Evolutionary conservation across 2,888 invertebrate genomes (phyloP).

Genomic region (Adineta ricciae): DNA sequence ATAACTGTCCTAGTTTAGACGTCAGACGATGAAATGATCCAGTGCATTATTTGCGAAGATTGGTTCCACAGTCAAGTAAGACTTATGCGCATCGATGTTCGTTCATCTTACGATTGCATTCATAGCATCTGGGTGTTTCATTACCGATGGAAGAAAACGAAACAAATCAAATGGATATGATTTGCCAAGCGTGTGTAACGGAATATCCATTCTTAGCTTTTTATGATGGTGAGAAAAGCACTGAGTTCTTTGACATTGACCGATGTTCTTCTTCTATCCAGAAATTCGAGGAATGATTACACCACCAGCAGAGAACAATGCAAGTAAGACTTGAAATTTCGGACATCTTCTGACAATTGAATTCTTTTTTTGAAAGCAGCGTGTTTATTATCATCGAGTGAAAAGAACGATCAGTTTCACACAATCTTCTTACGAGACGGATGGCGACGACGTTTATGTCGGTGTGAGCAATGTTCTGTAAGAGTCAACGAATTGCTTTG

Average conservation of each 20-base stretch:
- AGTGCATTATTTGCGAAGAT: slow-evolving; percentile 90
- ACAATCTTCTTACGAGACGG: slow-evolving; percentile 21
- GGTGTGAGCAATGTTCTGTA: slow-evolving; percentile 20
- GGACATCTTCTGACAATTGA: no score
- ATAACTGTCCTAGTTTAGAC: slow-evolving; percentile 25
- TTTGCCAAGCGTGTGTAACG: slow-evolving; percentile 23
- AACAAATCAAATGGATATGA: slow-evolving; percentile 24
- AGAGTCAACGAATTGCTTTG: background rate
- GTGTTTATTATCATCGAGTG: background rate
- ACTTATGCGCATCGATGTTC: no score
- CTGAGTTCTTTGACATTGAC: background rate
- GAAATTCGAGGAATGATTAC: background rate
- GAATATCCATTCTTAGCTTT: slow-evolving; percentile 14
- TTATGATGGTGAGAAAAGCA: slow-evolving; percentile 16
- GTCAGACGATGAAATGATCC: slow-evolving; percentile 75
- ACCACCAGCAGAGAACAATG: background rate
- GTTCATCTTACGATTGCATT: background rate
- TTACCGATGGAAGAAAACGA: slow-evolving; percentile 8
- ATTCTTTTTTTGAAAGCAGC: no score
- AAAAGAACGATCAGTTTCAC: background rate
- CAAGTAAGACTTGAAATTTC: no score
- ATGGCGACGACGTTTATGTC: slow-evolving; percentile 28
- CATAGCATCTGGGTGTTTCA: slow-evolving; percentile 23
- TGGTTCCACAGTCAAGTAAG: slow-evolving; percentile 66
- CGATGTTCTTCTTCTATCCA: background rate